Conservation (phyloP, 2,888 invertebrate genomes). For the Acronicta leporina region DNA sequence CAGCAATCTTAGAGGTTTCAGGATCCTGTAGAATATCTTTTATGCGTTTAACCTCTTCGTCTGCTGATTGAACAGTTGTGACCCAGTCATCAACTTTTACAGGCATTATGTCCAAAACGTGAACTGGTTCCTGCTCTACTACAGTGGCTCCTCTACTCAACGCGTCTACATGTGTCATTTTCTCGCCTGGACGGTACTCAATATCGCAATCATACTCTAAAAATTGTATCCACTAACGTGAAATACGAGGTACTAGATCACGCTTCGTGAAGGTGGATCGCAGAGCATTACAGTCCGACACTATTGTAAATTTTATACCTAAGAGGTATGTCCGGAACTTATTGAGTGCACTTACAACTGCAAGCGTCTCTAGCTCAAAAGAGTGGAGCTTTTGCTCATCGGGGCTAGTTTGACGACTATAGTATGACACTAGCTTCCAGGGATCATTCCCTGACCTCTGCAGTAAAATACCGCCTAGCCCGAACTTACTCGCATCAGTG, state of each 20-base stretch:
- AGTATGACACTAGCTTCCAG: conserved; percentile 1
- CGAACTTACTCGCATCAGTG: conserved; percentile 10
- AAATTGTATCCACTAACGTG: conserved; percentile 60
- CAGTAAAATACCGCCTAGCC: conserved; percentile 3
- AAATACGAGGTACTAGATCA: conserved; percentile 44
- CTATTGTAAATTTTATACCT: conserved; percentile 3
- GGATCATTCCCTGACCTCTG: neutral
- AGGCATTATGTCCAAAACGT: neutral
- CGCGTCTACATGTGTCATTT: conserved; percentile 58
- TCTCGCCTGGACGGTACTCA: conserved; percentile 51
- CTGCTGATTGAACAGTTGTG: conserved; percentile 31
- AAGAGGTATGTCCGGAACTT: conserved; percentile 41
- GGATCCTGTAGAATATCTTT: conserved; percentile 29
- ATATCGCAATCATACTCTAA: conserved; percentile 58
- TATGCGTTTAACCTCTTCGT: conserved; percentile 35
- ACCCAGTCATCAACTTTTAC: conserved; percentile 34
- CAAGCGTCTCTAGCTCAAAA: conserved; percentile 46
- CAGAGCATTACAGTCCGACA: neutral
- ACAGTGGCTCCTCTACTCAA: conserved; percentile 43
- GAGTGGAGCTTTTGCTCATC: conserved; percentile 44
- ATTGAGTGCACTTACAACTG: conserved; percentile 42
- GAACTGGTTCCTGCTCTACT: neutral
- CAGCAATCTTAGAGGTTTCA: conserved; percentile 10
- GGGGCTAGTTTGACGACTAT: neutral
- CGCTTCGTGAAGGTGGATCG: conserved; percentile 5